Percentiles rank a stretch among this genome's conserved stretches.
These are phyloP conservation scores for Pentamera pediparva DNA, from an alignment of 53 echinoderm and acorn worm genomes.

Conservation along the genomic window DNA sequence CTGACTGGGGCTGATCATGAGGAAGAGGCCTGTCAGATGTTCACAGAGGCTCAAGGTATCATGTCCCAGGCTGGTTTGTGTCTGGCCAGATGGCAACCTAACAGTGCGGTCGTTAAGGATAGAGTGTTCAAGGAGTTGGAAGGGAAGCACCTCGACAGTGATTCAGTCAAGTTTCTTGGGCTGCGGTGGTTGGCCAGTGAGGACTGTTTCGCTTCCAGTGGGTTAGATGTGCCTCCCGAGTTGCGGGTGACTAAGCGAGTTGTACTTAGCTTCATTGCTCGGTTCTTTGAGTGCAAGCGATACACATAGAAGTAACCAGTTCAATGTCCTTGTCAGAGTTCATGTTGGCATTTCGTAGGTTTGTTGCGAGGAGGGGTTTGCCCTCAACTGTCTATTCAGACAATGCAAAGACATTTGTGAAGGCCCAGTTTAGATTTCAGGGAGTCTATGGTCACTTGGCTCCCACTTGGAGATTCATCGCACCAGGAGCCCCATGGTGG, in stretches of 20 bases:
- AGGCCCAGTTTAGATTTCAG: not conserved
- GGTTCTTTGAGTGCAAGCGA: not conserved
- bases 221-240: not conserved
- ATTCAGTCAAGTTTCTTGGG: not conserved
- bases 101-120: not conserved
- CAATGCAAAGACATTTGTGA: slow-evolving; percentile 29
- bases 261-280: not conserved
- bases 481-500: slow-evolving; percentile 1
- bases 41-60: not conserved
- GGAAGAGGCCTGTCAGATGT: not conserved
- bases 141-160: not conserved
- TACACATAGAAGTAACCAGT: slow-evolving; percentile 19
- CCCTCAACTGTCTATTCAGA: slow-evolving; percentile 7
- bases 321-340: slow-evolving; percentile 1
- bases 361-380: slow-evolving; percentile 1
- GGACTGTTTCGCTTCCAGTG: not conserved
- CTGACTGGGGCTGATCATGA: not conserved
- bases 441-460: not conserved
- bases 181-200: not conserved
- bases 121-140: not conserved
- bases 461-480: slow-evolving; percentile 15
- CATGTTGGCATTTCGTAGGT: not conserved
- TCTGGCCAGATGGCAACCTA: not conserved
- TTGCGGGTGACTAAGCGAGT: not conserved
- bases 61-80: not conserved